Base-by-base conservation (phyloP, 2,888 invertebrate species). In the Anticlea derivata region DNA sequence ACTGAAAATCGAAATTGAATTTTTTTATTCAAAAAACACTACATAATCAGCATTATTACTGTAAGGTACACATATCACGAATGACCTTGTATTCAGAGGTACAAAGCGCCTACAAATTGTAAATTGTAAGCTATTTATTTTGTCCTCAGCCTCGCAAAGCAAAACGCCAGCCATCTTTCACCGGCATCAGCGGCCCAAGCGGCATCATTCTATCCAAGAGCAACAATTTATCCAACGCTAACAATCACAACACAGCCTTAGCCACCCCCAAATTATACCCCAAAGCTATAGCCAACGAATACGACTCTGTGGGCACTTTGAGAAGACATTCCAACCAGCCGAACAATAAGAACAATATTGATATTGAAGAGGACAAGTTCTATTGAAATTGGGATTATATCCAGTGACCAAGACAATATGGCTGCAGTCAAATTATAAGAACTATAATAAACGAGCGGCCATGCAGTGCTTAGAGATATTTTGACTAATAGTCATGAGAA, bases 241-340 rank as follows among this genome's bases (percentile, higher is more conserved):
- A 93, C 66, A 93, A 93, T 71, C 93, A 94, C 63, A 92, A 92
- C 63, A 92, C 87, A 0, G 70, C 89, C 0, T 80, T 91, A 12
- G 91, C 92, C 0, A 93, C 93, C 0, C 95, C 93, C 38, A 95
- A 93, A 75, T 84, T 93, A 44, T 95, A 94, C 73, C 93, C 93
- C 23, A 96, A 94, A 79, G 94, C 92, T 53, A 92, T 93, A 67
- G 92, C 92, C 35, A 95, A 95, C 55, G 96, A 96, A 60, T 96
- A 95, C 70, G 96, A 96, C 71, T 80, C 89, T 0, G 94, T 95
- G 41, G 94, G 95, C 8, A 96, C 96, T 0, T 79, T 96, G 27
- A 93, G 95, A 63, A 86, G 96, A 38, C 95, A 96, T 76, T 95
- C 96, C 91, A 95, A 83, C 92, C 94, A 94, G 31, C 87, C 90